Base-by-base conservation (phyloP, 2,888 invertebrate genomes). In the Dasysyrphus tricinctus region DNA sequence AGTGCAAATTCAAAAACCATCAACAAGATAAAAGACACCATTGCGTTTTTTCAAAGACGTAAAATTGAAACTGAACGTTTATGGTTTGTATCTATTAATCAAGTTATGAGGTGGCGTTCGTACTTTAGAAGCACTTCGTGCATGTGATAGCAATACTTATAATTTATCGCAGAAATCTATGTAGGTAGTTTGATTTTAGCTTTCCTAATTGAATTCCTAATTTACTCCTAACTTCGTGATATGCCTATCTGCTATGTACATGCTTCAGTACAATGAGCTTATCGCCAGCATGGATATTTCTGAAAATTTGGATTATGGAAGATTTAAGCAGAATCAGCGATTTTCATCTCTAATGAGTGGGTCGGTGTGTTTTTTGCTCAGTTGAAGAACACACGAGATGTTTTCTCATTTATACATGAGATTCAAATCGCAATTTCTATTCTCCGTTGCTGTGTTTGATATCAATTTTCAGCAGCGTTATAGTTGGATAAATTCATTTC, bases 341-440 rank as follows among this genome's bases (percentile, higher is more conserved):
- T 51, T 9, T 11, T 47, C 24, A 56, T 67, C 14, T 44, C 11
- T 29, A 3, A 0, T 51, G 24, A 2, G 24, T 24, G 19, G 19
- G 5, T 51, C 14, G 11, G 8, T 11, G 49, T 51, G 70, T 57
- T 19, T 63, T 82, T 24, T 3, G 1, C 39, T 8, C 14, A 39
- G 59, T 73, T 67, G 69, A 61, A 49, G 73, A 32, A 61, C 74
- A 69, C 69, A 24, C 24, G 29, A 56, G 32, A 79, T 69, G 44
- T 83, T 78, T 44, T 61, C 12, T 3, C 65, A 24, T 54, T 3
- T 57, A 24, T 44, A 77, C 56, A 65, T 79, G 69, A 70, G 63
- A 70, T 57, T 63, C 8, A 54, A 79, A 83, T 79, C 69, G 56
- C 69, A 54, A 74, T 82, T 82, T 69, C 56, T 39, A 54, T 74